Evolutionary conservation across 2,888 invertebrate species (phyloP), one percentile per base, ranked within the genome.

Genomic region (Malthinus flaveolus): DNA sequence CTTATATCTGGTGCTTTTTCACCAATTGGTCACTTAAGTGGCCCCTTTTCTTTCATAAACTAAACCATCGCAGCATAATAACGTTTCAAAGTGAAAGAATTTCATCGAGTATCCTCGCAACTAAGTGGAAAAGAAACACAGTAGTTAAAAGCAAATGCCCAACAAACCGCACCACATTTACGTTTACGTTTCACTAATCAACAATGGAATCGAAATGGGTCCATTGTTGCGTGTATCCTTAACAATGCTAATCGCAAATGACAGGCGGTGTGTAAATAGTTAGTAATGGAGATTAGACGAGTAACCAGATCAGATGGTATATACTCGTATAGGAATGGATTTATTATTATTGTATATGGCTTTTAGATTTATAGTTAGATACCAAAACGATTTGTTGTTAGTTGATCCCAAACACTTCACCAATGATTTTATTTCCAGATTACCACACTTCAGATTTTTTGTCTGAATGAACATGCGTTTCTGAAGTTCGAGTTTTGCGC

Each of bases 231-330:
- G 62, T 62, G 62, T 71, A 73, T 73, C 72, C 73, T 71, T 71
- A 71, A 73, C 73, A 74, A 74, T 70, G 68, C 70, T 75, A 75
- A 75, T 74, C 72, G 69, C 62, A 68, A 68, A 64, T 67, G 75
- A 75, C 74, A 71, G 72, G 56, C 68, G 68, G 71, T 73, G 75
- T 73, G 71, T 73, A 75, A 75, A 75, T 75, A 75, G 70, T 62
- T 66, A 60, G 64, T 71, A 72, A 72, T 71, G 64, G 68, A 68
- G 66, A 65, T 68, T 68, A 65, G 66, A 65, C 60, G 60, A 59
- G 50, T 63, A 59, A 64, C 37, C 58, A 49, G 52, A 56, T 56
- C 49, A 47, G 33, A 47, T 50, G 37, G n/a, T n/a, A n/a, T n/a
- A n/a, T 46, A 33, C 23, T 23, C 5, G 5, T 23, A 23, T 2